Evolutionary conservation across 2,888 invertebrate species (phyloP), one percentile per base, ranked within the genome.

Genomic region (Scaptomyza reducta): DNA sequence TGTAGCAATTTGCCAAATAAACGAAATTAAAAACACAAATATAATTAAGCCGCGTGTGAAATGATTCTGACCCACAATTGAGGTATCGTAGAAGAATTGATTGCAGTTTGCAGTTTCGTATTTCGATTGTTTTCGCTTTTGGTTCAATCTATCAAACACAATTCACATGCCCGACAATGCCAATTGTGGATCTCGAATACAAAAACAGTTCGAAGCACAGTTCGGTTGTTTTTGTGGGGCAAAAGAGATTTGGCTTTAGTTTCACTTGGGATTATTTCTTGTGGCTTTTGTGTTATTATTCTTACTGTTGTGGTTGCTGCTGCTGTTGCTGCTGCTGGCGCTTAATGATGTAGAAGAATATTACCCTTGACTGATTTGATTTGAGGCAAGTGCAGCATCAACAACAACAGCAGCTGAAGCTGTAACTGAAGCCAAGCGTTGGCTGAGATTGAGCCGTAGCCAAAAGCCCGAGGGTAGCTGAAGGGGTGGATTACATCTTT

Each of bases 341-440:
- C 70, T 68, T 86, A 82, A 85, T 85, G 85, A 82, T 82, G 79
- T 56, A 61, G 70, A 85, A 82, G 65, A 75, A 75, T 75, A 79
- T 84, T 73, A 68, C 56, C 78, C 84, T 80, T 84, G 80, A 81
- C 57, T 56, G 69, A 63, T 66, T 51, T 56, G 69, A 63, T 66
- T 51, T 51, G 38, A 35, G 38, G 46, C 40, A 53, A 60, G 45
- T 60, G 79, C 70, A 69, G 27, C 47, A 63, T 25, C 44, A 11
- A 22, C 4, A 65, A 47, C 51, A 42, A 22, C 35, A 25, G 42
- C 4, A 27, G 25, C 3, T 13, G 35, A 6, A 33, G 50, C 63
- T 57, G 31, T 27, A 14, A 13, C 45, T 18, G 13, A 49, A 16
- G n/a, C 49, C 22, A 16, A 38, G 31, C n/a, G 55, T n/a, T 41